Evolutionary conservation across 2,113 vertebrate genomes (phyloP).

Genomic region (Suncus etruscus): DNA sequence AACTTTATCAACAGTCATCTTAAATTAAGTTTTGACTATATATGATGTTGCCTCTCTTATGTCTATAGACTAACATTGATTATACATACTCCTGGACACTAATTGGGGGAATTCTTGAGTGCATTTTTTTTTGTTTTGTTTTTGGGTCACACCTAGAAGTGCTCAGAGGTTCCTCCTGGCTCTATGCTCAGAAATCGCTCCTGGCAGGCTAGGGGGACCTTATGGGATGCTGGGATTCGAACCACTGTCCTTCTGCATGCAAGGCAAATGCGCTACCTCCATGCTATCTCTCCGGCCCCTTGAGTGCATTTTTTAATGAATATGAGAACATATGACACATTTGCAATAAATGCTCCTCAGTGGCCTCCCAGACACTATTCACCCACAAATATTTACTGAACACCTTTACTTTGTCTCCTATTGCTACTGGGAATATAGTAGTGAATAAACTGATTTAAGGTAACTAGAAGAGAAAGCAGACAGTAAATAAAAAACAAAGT

Average conservation of each 20-base stretch:
- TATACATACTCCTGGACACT: neutral
- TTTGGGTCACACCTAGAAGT: no score
- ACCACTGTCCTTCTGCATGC: no score
- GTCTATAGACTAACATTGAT: neutral
- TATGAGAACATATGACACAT: neutral
- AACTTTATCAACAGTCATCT: neutral
- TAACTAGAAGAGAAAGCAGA: neutral
- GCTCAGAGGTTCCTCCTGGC: no score
- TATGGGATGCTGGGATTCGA: no score
- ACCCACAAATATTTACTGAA: slow-evolving; percentile 14
- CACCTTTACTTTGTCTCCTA: slow-evolving; percentile 29
- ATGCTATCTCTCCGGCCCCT: no score
- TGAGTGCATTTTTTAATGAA: neutral
- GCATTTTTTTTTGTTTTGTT: neutral
- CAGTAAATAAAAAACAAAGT: neutral
- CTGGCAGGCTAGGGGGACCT: no score
- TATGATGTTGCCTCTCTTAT: neutral
- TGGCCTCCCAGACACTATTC: neutral
- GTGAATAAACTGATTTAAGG: neutral
- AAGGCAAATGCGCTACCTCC: no score
- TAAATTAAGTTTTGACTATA: neutral
- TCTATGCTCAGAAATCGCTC: no score
- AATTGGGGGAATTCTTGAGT: neutral
- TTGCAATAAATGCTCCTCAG: neutral
- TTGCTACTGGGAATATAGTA: neutral